Percentiles rank a stretch among this genome's conserved stretches.
Conservation (phyloP, 2,797 vertebrate species). For the Poeciliopsis turneri region DNA sequence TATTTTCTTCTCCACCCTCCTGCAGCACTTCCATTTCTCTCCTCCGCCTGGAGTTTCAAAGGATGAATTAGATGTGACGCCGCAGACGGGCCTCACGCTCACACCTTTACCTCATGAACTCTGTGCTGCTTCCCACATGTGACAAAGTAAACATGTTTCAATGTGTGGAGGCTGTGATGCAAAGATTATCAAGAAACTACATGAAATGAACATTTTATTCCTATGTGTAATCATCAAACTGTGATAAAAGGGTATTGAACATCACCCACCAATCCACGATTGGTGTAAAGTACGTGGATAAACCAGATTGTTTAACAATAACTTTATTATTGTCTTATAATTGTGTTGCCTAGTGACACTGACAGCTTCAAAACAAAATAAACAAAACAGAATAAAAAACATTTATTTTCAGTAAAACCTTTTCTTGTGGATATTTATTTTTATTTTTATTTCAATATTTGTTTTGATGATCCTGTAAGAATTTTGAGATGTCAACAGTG, state of each 20-base stretch:
- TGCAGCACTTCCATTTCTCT: conserved; percentile 22
- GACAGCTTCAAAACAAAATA: too few species aligned
- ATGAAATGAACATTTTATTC: neutral
- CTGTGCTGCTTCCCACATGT: conserved; percentile 16
- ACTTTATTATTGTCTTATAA: too few species aligned
- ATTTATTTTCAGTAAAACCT: too few species aligned
- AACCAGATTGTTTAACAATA: too few species aligned
- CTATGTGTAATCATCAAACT: neutral
- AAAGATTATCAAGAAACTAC: neutral
- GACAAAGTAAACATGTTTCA: neutral
- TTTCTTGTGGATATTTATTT: too few species aligned
- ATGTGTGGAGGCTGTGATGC: neutral
- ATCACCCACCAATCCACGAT: neutral
- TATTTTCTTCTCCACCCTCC: conserved; percentile 20
- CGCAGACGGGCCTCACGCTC: neutral
- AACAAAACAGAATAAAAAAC: too few species aligned
- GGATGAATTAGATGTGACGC: conserved; percentile 28
- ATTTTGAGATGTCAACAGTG: too few species aligned
- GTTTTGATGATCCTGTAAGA: too few species aligned
- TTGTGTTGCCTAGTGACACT: too few species aligned
- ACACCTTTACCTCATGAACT: conserved; percentile 26
- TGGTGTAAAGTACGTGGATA: too few species aligned
- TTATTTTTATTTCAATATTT: too few species aligned
- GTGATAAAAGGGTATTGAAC: neutral
- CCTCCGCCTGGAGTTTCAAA: conserved; percentile 30